A percentile compares a stretch with the other conserved stretches of the same genome.
These are phyloP conservation scores for Escarpia spicata DNA, from an alignment of 2,888 invertebrate species.

Conservation along the genomic window DNA sequence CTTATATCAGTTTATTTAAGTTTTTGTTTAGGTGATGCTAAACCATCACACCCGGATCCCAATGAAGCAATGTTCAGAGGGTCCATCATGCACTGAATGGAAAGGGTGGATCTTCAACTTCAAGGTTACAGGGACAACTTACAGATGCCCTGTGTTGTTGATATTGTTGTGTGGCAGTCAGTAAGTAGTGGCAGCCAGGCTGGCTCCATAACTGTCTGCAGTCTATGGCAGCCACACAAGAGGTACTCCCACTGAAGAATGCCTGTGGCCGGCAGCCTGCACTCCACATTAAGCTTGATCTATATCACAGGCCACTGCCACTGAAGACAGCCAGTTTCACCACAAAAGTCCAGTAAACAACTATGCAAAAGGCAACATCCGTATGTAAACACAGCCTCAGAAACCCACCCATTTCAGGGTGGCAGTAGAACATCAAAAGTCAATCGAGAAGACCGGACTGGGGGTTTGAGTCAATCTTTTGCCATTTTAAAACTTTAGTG, in stretches of 20 bases:
- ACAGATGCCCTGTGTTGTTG: neutral
- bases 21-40: neutral
- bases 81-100: neutral
- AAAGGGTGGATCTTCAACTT: neutral
- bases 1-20: neutral
- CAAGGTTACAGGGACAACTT: neutral
- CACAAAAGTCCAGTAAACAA: neutral
- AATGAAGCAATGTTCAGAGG: neutral
- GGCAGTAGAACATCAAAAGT: too few relatives aligned
- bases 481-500: too few relatives aligned
- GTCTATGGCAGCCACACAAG: neutral
- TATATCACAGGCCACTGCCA: neutral
- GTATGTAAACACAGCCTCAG: too few relatives aligned
- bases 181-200: neutral
- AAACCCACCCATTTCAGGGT: too few relatives aligned
- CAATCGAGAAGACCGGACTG: too few relatives aligned
- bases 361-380: neutral
- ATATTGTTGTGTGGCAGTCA: neutral
- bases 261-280: neutral
- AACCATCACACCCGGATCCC: neutral
- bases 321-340: neutral
- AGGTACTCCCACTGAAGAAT: neutral
- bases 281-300: conserved; percentile 1
- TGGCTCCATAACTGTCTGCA: neutral
- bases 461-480: too few relatives aligned